phyloP scores from a whole-genome alignment of 2,113 vertebrate genomes.

The Falcunculus frontatus region DNA sequence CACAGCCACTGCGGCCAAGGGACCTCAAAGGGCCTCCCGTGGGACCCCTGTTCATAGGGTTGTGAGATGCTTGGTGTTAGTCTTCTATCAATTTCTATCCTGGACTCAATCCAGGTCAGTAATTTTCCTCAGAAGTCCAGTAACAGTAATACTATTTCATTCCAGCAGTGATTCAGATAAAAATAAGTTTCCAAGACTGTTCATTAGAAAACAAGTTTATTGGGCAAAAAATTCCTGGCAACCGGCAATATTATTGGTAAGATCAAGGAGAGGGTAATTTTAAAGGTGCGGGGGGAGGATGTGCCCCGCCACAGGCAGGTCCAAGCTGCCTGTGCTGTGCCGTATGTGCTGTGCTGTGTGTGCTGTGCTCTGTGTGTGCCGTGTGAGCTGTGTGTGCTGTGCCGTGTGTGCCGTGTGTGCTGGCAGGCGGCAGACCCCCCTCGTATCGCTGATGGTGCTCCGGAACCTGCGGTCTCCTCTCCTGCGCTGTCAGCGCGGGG shows the following conservation, averaged over 20 bases:
- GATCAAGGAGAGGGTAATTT: too few relatives aligned
- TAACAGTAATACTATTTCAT: fast-evolving
- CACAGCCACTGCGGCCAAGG: background rate
- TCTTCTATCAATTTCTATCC: background rate
- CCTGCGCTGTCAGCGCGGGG: fast-evolving
- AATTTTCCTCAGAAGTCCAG: background rate
- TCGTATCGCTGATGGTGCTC: fast-evolving
- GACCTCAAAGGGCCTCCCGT: fast-evolving
- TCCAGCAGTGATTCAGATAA: too few relatives aligned
- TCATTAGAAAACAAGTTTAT: too few relatives aligned
- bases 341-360: too few relatives aligned
- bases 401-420: background rate
- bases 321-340: too few relatives aligned
- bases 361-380: background rate
- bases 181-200: too few relatives aligned
- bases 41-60: fast-evolving
- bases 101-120: background rate
- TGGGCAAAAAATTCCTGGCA: too few relatives aligned
- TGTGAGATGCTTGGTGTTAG: background rate
- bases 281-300: too few relatives aligned
- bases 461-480: fast-evolving
- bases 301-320: too few relatives aligned
- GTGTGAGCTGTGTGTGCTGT: too few relatives aligned
- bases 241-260: too few relatives aligned
- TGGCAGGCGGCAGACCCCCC: fast-evolving